phyloP scores from a whole-genome alignment of 1,140 invertebrate species.

The Camponotus pennsylvanicus region DNA sequence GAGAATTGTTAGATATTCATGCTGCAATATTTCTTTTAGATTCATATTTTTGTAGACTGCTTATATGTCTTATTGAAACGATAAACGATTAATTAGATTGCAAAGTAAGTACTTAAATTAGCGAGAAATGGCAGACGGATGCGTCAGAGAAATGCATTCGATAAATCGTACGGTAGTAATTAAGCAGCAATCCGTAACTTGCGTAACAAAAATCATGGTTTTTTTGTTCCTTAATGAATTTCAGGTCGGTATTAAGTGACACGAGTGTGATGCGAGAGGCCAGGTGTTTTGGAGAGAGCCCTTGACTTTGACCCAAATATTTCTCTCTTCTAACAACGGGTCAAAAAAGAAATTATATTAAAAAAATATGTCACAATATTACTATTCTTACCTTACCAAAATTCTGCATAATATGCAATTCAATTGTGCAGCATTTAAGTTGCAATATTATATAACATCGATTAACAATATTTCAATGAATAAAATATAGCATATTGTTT shows the following conservation, averaged over 20 bases:
- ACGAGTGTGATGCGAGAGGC: constrained; percentile 85
- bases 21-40: constrained; percentile 34
- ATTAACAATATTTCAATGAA: constrained; percentile 41
- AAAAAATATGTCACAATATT: constrained; percentile 79
- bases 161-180: constrained; percentile 80
- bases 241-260: constrained; percentile 87
- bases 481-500: constrained; percentile 66
- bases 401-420: constrained; percentile 68
- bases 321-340: constrained; percentile 84
- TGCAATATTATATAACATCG: constrained; percentile 64
- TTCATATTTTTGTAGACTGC: constrained; percentile 75
- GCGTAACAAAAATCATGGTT: constrained; percentile 84
- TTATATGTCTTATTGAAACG: constrained; percentile 68
- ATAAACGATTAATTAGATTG: constrained; percentile 52
- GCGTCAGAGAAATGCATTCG: constrained; percentile 75
- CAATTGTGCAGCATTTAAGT: constrained; percentile 63
- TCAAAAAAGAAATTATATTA: constrained; percentile 70
- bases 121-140: constrained; percentile 72
- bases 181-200: constrained; percentile 80
- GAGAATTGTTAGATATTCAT: background rate
- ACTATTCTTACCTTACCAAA: constrained; percentile 82
- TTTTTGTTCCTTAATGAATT: constrained; percentile 86
- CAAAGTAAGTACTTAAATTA: constrained; percentile 74
- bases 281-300: constrained; percentile 84
- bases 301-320: constrained; percentile 83